Conservation (phyloP, 2,797 vertebrate species). For the Pterois miles region DNA sequence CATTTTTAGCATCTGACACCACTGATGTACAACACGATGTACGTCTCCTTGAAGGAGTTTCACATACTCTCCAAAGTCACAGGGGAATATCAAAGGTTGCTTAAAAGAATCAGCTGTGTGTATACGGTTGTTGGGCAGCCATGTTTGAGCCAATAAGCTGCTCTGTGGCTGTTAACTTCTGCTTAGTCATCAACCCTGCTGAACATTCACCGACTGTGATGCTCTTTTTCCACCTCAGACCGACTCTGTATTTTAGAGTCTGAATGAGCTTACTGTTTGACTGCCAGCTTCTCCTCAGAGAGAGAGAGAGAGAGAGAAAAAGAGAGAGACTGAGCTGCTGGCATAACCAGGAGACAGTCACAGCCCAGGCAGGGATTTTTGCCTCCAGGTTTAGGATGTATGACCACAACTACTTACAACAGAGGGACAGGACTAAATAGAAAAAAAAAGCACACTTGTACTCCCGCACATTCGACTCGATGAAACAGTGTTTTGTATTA, state of each 20-base stretch:
- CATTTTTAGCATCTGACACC: constrained; percentile 39
- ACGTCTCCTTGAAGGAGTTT: constrained; percentile 13
- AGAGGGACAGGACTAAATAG: background rate
- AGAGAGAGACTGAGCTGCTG: constrained; percentile 18
- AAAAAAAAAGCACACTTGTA: constrained; percentile 32
- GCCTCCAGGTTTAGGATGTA: constrained; percentile 31
- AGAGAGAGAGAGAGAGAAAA: background rate
- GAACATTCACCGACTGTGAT: constrained; percentile 71
- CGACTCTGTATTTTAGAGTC: constrained; percentile 58
- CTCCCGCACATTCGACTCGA: background rate
- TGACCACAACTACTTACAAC: constrained; percentile 22
- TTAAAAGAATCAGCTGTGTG: background rate
- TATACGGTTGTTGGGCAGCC: constrained; percentile 20
- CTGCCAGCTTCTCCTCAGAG: constrained; percentile 70
- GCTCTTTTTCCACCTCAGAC: constrained; percentile 75
- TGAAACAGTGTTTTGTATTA: constrained; percentile 1
- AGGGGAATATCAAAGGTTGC: background rate
- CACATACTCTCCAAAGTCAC: background rate
- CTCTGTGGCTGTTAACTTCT: constrained; percentile 51
- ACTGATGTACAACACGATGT: constrained; percentile 13
- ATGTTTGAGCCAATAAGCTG: constrained; percentile 41
- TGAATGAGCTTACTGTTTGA: constrained; percentile 75
- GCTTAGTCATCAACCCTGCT: constrained; percentile 66
- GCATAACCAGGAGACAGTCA: constrained; percentile 27
- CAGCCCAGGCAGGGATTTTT: constrained; percentile 14